Evolutionary conservation across 2,113 vertebrate species (phyloP).

Genomic region (Nettapus auritus): DNA sequence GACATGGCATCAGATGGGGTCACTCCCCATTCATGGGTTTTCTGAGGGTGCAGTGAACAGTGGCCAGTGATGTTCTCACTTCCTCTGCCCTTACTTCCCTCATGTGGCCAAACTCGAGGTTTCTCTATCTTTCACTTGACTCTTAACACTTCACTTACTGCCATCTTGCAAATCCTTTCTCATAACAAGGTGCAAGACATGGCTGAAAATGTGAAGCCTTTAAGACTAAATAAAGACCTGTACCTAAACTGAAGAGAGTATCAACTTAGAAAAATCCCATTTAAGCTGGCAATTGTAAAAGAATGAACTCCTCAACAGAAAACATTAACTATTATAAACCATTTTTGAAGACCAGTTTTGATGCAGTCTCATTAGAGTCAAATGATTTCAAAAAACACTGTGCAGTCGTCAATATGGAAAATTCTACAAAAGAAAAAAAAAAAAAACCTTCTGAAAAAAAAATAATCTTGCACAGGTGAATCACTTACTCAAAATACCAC

Average conservation of each 20-base stretch:
- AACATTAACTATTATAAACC: neutral
- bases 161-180: neutral
- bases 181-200: neutral
- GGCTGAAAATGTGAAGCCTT: neutral
- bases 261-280: neutral
- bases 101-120: neutral
- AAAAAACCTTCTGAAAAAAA: too few species aligned
- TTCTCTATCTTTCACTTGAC: neutral
- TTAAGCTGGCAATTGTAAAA: neutral
- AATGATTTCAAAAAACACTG: neutral
- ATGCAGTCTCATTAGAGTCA: neutral
- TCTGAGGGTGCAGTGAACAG: neutral
- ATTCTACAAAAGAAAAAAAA: neutral
- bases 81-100: neutral
- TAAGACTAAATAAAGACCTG: neutral
- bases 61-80: neutral
- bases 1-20: accelerated
- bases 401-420: neutral
- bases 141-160: neutral
- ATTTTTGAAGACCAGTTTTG: neutral
- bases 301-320: neutral
- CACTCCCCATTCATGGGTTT: neutral
- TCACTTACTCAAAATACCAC: neutral
- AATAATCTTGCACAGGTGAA: neutral
- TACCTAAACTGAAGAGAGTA: neutral